Conservation (phyloP, 2,113 vertebrate genomes). For the Tyto alba region DNA sequence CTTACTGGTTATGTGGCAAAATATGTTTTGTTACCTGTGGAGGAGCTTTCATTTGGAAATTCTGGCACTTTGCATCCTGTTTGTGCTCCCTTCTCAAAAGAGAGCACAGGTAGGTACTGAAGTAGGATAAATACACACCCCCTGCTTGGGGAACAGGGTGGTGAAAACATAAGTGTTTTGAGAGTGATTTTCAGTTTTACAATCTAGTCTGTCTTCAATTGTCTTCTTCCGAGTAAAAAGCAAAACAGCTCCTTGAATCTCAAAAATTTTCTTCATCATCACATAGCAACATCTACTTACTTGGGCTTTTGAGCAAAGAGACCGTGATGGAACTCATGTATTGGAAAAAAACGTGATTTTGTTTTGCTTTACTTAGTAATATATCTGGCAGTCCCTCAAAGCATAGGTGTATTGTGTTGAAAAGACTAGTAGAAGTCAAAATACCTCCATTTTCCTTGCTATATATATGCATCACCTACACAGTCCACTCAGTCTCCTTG, state of each 20-base stretch:
- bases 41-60: neutral
- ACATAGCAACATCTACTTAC: neutral
- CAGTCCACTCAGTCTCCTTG: neutral
- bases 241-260: neutral
- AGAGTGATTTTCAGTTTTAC: neutral
- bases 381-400: neutral
- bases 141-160: neutral
- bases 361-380: neutral
- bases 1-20: neutral
- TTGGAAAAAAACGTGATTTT: neutral
- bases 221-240: neutral
- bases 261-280: neutral
- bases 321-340: neutral
- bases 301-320: neutral
- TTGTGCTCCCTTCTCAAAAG: neutral
- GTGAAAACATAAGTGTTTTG: neutral
- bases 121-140: neutral
- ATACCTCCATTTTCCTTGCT: neutral
- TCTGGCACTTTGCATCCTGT: neutral
- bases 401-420: too few species aligned
- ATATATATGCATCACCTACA: neutral
- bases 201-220: neutral
- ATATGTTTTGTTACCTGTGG: neutral
- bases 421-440: neutral
- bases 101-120: neutral